Evolutionary conservation across 2,113 vertebrate genomes (phyloP).

Genomic region (Addax nasomaculatus): DNA sequence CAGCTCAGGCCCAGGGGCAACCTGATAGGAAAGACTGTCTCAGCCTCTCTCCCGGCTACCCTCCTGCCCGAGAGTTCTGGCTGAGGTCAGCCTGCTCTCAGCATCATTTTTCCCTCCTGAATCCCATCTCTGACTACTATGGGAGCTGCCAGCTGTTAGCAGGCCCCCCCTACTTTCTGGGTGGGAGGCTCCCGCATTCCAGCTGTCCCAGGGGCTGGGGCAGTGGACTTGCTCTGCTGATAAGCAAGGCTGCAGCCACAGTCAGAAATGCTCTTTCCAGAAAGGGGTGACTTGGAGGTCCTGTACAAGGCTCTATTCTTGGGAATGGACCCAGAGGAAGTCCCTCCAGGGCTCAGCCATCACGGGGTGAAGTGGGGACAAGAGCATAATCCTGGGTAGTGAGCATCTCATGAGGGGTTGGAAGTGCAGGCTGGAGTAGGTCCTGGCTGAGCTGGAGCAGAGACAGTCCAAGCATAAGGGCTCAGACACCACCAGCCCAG

Average conservation of each 20-base stretch:
- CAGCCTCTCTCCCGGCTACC: not conserved
- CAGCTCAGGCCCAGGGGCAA: not conserved
- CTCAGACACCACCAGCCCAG: not conserved
- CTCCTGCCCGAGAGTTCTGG: not conserved
- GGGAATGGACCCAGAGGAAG: slow-evolving; percentile 15
- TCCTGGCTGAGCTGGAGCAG: not conserved
- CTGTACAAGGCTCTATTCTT: slow-evolving; percentile 1
- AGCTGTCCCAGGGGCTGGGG: slow-evolving; percentile 16
- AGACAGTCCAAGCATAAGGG: not conserved
- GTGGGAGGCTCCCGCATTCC: slow-evolving; percentile 38
- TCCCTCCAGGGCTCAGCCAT: not conserved
- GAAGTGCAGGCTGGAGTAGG: not conserved
- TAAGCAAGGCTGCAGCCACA: slow-evolving; percentile 29
- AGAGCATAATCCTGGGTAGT: not conserved
- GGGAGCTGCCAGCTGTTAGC: not conserved
- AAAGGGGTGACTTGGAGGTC: slow-evolving; percentile 47
- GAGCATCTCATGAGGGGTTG: not conserved
- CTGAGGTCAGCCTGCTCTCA: not conserved
- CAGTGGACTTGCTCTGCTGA: not conserved
- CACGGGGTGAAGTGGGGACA: slow-evolving; percentile 42
- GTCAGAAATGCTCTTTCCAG: slow-evolving; percentile 30
- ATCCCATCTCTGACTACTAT: not conserved
- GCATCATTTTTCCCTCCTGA: not conserved
- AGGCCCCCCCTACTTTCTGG: not conserved
- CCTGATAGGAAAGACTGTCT: not conserved